Evolutionary conservation across 2,113 vertebrate genomes (phyloP), one percentile per base, ranked within the genome.

Genomic region (Hucho hucho): DNA sequence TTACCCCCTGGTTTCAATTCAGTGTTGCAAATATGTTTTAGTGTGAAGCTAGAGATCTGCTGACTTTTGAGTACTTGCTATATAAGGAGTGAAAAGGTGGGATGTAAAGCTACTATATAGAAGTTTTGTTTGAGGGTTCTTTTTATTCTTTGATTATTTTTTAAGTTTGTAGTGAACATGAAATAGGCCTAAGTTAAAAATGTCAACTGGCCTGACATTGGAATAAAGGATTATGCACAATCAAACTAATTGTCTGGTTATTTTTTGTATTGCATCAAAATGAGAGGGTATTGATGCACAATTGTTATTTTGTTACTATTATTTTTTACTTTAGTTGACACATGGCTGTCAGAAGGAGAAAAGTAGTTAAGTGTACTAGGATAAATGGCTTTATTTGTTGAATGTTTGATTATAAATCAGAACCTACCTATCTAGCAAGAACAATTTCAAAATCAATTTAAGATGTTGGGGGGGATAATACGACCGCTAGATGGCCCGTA

Each of bases 211-310:
- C 87, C 89, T 87, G 80, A 32, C 65, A 67, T 84, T 86, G 64
- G 79, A 87, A 79, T 69, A 93, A 94, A 93, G 75, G 76, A 79
- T 76, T 81, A 87, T 92, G 84, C 88, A 90, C 87, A 91, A 87
- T 83, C 75, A 79, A 74, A 4, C 6, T 0, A 49, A 18, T 46
- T 66, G 74, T n/a, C 9, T 82, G 29, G 65, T 75, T 84, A 1
- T 16, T 76, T 64, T 64, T 24, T 4, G 12, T 16, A 12, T 22
- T n/a, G 22, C 32, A 32, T 11, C 26, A 43, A 28, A 20, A 67
- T 43, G 37, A 43, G 32, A 37, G 12, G 49, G 1, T 53, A 5
- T 53, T 53, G 49, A 18, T 18, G 13, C 49, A 49, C 47, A 11
- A 49, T 13, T 49, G 46, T 47, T 49, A 14, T 11, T 49, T 47